These are phyloP conservation scores for Porites rus DNA, from an alignment of 92 coral and sea anemone genomes.

Conservation along the genomic window DNA sequence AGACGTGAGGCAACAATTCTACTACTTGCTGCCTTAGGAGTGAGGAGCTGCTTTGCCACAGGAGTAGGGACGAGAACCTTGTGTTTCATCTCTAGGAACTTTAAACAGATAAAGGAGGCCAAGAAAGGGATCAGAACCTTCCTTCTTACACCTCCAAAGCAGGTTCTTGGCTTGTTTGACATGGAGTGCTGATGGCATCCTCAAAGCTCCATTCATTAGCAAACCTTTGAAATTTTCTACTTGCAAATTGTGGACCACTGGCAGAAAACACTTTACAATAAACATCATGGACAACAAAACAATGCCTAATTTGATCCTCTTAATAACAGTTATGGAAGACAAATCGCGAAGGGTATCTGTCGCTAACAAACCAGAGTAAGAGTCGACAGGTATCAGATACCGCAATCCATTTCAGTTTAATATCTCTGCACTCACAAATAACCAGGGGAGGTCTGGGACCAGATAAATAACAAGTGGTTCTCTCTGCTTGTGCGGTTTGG, in stretches of 20 bases:
- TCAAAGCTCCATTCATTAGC: too few species aligned
- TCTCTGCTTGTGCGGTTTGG: slow-evolving; percentile 44
- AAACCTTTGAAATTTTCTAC: slow-evolving; percentile 44
- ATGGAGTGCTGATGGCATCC: slow-evolving; percentile 43
- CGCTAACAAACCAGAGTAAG: slow-evolving; percentile 49
- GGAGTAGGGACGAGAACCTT: slow-evolving; percentile 56
- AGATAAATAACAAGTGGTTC: slow-evolving; percentile 39
- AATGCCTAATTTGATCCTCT: slow-evolving; percentile 11
- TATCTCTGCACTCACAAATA: slow-evolving; percentile 26
- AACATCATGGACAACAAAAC: too few species aligned
- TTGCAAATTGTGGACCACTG: slow-evolving; percentile 64
- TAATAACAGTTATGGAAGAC: slow-evolving; percentile 41
- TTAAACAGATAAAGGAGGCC: slow-evolving; percentile 43
- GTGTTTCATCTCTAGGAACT: slow-evolving; percentile 31
- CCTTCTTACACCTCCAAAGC: slow-evolving; percentile 50
- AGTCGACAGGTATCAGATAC: slow-evolving; percentile 31
- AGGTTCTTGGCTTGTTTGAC: slow-evolving; percentile 11
- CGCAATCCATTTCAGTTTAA: slow-evolving; percentile 41
- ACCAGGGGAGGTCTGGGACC: slow-evolving; percentile 34
- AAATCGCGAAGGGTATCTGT: slow-evolving; percentile 22
- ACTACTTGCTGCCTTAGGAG: slow-evolving; percentile 14
- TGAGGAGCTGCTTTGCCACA: slow-evolving; percentile 32
- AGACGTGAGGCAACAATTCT: slow-evolving; percentile 16
- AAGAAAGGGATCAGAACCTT: slow-evolving; percentile 44
- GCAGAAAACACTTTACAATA: slow-evolving; percentile 27